Evolutionary conservation across 2,888 invertebrate species (phyloP), one percentile per base, ranked within the genome.

Genomic region (Blomia tropicalis): DNA sequence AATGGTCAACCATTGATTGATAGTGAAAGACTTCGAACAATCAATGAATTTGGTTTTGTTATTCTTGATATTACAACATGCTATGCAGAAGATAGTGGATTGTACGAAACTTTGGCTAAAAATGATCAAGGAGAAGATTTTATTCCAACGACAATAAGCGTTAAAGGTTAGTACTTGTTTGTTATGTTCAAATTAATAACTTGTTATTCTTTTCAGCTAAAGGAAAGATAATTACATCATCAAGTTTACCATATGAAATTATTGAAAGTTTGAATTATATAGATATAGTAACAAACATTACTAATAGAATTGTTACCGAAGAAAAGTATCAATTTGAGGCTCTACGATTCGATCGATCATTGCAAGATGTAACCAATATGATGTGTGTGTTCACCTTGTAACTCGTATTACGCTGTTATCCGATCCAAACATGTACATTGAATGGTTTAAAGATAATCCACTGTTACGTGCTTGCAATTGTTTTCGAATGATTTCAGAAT

Each of bases 11-110:
- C 64, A n/a, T 25, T 68, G 30, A 61, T 58, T 63, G 58, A 64
- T 22, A 66, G 67, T 65, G 93, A 95, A 75, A 83, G 96, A 68
- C 96, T 92, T 75, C 83, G 93, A 69, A 93, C 93, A 62, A 91
- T 93, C 84, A 90, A 93, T 72, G 93, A 95, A 72, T 95, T 95
- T 73, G 93, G 93, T 65, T 88, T 91, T 71, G 93, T 93, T 58
- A 91, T 92, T 69, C 79, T 95, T 71, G 93, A 93, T 71, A 92
- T 95, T 70, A 76, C 93, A 68, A 93, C 93, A 77, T 92, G 91
- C 72, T 93, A 92, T 44, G 82, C 83, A 27, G 93, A 93, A 71
- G 89, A 91, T 75, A 81, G 87, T 67, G 95, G 93, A 58, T 81
- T 84, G 91, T 93, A 92, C 72, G 91, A 92, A 77, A 92, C 92